These are phyloP conservation scores for Peromyscus nudipes DNA, from an alignment of 2,797 vertebrate genomes.

Conservation along the genomic window DNA sequence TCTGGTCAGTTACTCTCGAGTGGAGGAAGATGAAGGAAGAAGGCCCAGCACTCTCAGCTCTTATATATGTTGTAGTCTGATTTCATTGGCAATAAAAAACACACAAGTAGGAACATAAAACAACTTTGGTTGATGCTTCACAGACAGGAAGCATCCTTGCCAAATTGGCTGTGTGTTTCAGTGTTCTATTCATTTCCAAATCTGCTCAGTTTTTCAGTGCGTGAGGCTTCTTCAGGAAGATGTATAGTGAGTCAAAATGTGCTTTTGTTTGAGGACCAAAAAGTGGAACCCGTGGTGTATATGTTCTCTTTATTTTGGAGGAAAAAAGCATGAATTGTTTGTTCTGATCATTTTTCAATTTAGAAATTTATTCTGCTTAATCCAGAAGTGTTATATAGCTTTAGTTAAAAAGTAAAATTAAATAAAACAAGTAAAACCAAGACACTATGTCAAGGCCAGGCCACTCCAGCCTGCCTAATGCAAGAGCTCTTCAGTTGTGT, in stretches of 20 bases:
- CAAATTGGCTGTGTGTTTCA: conserved; percentile 57
- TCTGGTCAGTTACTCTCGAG: not conserved
- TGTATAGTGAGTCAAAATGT: conserved; percentile 6
- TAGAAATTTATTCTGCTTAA: conserved; percentile 92
- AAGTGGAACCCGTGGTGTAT: not conserved
- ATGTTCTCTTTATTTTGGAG: not conserved
- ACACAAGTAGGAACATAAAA: conserved; percentile 6
- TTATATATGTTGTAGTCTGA: conserved; percentile 46
- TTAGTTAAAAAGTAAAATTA: conserved; percentile 89
- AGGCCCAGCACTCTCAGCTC: not conserved
- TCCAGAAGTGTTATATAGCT: conserved; percentile 93
- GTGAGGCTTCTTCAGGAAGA: not conserved
- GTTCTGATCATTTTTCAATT: conserved; percentile 86
- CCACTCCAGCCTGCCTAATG: conserved; percentile 90
- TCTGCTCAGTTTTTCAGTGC: not conserved
- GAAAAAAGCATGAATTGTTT: not conserved
- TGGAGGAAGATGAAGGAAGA: not conserved
- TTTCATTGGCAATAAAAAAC: not conserved
- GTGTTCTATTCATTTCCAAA: not conserved
- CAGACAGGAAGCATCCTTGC: conserved; percentile 47
- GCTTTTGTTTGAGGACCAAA: conserved; percentile 29
- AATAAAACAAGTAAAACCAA: conserved; percentile 91
- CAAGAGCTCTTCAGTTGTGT: conserved; percentile 88
- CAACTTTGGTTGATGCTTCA: not conserved
- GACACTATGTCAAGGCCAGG: conserved; percentile 94